phyloP scores from a whole-genome alignment of 2,113 vertebrate genomes.

The Catagonus wagneri region DNA sequence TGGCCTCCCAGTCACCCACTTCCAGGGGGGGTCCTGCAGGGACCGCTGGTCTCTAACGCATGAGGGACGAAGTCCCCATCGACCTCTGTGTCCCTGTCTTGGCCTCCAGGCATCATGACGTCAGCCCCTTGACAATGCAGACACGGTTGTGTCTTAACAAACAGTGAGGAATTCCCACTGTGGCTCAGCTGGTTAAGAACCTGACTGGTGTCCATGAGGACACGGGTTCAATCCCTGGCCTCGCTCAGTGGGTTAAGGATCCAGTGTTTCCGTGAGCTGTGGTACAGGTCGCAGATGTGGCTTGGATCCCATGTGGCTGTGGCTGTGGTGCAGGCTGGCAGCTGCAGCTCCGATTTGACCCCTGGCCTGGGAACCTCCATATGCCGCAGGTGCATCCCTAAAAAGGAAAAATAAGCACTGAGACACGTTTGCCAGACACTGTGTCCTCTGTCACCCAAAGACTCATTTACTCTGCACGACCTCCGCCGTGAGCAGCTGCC shows the following conservation, averaged over 20 bases:
- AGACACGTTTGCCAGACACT: accelerated
- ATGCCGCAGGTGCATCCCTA: no score
- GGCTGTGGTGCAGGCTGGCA: no score
- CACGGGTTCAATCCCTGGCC: no score
- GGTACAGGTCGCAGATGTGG: no score
- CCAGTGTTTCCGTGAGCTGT: no score
- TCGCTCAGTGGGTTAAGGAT: no score
- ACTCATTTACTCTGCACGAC: accelerated
- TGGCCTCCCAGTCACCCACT: not conserved
- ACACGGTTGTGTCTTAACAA: accelerated
- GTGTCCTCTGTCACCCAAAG: accelerated
- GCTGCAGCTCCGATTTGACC: no score
- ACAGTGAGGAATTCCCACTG: not conserved
- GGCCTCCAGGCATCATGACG: accelerated
- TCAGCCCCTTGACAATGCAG: accelerated
- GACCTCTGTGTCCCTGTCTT: accelerated
- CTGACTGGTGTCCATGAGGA: no score
- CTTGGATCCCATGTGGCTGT: no score
- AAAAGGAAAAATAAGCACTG: no score
- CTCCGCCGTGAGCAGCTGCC: accelerated
- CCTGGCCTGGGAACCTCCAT: no score
- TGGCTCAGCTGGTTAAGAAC: no score
- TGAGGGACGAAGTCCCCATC: accelerated
- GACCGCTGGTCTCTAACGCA: accelerated
- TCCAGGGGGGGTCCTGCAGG: not conserved